Conservation (phyloP, 2,888 invertebrate genomes). For the Sepiola atlantica region DNA sequence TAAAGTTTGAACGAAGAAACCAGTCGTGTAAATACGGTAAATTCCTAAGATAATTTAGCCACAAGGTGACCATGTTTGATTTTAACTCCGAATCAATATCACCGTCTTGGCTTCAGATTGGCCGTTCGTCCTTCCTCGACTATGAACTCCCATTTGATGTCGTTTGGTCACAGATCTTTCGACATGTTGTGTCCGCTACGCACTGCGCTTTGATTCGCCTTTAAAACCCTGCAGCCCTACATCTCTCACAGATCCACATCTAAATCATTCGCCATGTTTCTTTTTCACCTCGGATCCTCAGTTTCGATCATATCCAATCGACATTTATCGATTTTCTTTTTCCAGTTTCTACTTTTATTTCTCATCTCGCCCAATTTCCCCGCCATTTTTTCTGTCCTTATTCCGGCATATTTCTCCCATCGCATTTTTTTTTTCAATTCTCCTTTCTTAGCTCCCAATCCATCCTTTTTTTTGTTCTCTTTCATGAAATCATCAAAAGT, state of each 20-base stretch:
- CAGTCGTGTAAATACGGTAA: background rate
- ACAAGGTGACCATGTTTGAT: background rate
- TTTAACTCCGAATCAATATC: background rate
- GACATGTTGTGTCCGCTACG: constrained; percentile 8
- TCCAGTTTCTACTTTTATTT: background rate
- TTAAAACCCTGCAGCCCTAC: background rate
- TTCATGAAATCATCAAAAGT: too few species aligned
- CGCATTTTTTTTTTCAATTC: background rate
- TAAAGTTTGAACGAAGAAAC: background rate
- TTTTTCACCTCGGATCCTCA: background rate
- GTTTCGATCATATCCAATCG: too few species aligned
- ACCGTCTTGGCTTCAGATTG: background rate
- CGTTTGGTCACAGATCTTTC: constrained; percentile 19
- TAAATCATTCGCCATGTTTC: background rate
- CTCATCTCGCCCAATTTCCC: background rate
- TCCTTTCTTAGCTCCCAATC: background rate
- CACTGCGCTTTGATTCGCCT: background rate
- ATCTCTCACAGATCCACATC: constrained; percentile 14
- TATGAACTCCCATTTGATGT: constrained; percentile 14
- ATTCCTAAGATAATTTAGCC: background rate
- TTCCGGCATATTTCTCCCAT: too few species aligned
- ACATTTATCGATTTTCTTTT: background rate
- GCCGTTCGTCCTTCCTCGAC: background rate
- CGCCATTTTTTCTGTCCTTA: background rate
- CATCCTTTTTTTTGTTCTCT: background rate